A percentile compares a stretch with the other conserved stretches of the same genome.
Evolutionary conservation across 2,113 vertebrate species (phyloP).

Genomic region (Gadus macrocephalus): DNA sequence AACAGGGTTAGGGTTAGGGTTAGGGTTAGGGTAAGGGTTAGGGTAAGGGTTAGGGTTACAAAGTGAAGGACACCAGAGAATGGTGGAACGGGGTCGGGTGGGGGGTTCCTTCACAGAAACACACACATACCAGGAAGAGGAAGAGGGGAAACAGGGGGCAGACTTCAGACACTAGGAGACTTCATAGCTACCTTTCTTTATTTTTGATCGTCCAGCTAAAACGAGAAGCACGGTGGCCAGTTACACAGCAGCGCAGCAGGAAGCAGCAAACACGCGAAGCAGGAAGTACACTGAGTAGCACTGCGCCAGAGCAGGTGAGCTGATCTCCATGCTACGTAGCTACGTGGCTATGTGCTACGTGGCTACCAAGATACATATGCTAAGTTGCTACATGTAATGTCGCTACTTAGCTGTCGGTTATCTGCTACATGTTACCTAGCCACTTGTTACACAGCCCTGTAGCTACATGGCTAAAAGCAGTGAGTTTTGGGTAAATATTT

Average conservation of each 20-base stretch:
- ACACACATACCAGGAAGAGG: constrained; percentile 16
- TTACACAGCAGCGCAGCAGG: constrained; percentile 43
- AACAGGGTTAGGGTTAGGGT: too few relatives aligned
- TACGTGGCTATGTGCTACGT: too few relatives aligned
- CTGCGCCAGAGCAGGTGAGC: constrained; percentile 18
- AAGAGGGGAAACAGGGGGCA: constrained; percentile 21
- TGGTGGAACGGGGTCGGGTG: too few relatives aligned
- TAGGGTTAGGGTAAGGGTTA: too few relatives aligned
- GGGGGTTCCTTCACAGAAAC: constrained; percentile 16
- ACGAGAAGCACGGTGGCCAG: constrained; percentile 67
- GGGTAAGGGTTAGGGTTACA: too few relatives aligned
- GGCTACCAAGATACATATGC: too few relatives aligned
- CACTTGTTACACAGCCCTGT: too few relatives aligned
- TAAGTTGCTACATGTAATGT: too few relatives aligned
- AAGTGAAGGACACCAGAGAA: too few relatives aligned
- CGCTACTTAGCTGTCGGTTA: too few relatives aligned
- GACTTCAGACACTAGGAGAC: constrained; percentile 16
- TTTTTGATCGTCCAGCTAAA: constrained; percentile 75
- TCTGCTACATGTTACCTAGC: too few relatives aligned
- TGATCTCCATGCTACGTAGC: constrained; percentile 13
- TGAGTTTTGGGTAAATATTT: constrained; percentile 43
- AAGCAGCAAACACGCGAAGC: constrained; percentile 30
- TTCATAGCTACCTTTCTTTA: constrained; percentile 71
- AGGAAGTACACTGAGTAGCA: constrained; percentile 30
- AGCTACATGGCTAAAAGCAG: too few relatives aligned